A percentile compares a stretch with the other conserved stretches of the same genome.
Conservation (phyloP, 2,113 vertebrate genomes). For the Geococcyx californianus region DNA sequence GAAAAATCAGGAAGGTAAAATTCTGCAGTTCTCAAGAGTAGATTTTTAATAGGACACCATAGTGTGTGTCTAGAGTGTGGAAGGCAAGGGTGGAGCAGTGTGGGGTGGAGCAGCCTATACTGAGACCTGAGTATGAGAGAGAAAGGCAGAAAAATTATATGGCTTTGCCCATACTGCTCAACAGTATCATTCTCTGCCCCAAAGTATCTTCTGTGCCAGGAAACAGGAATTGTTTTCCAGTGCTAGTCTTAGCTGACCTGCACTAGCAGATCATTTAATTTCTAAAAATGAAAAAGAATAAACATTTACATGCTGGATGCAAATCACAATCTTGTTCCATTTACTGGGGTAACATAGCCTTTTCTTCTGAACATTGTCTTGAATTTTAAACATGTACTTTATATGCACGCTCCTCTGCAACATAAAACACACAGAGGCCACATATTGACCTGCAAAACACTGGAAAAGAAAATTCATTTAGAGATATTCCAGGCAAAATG, state of each 20-base stretch:
- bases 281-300: neutral
- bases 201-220: neutral
- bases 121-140: neutral
- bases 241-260: neutral
- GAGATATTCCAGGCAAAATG: neutral
- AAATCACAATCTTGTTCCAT: neutral
- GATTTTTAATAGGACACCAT: accelerated
- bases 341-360: neutral
- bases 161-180: neutral
- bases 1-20: neutral
- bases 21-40: neutral
- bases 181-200: neutral
- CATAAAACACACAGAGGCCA: neutral
- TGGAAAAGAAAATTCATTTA: neutral
- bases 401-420: neutral
- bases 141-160: neutral
- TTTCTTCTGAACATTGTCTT: neutral
- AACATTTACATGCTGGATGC: neutral
- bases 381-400: neutral
- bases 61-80: neutral
- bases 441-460: neutral
- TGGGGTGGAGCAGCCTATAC: accelerated
- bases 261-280: neutral
- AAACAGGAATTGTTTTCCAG: neutral
- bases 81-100: neutral